Evolutionary conservation across 2,888 invertebrate species (phyloP), one percentile per base, ranked within the genome.

Genomic region (Morpho achilles): DNA sequence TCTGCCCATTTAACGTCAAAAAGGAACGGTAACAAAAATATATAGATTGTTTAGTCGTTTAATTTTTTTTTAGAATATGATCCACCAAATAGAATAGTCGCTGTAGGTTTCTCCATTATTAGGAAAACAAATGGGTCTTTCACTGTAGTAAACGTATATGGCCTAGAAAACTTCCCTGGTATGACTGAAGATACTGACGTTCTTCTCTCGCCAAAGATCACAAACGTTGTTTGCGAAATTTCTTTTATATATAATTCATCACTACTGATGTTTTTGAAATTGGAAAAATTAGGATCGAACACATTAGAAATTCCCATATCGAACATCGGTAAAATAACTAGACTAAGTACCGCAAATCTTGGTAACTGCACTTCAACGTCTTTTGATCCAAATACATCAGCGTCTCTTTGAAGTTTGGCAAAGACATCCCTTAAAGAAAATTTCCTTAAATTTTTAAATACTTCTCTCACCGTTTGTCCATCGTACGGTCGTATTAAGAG

Each of bases 301-400:
- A 94, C 84, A 67, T 95, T 94, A 39, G 75, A 80, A 2, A 95
- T 91, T n/a, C 95, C 95, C 93, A 95, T 92, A 56, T 91, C 79
- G 59, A 88, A 85, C 40, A 95, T 76, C 3, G 93, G 84, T 40
- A 95, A 70, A 1, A 89, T 89, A 4, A 94, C 82, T 74, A 94
- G 93, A 0, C 16, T 93, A 93, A 22, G 85, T 81, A 6, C 93
- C 91, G 46, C 84, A 71, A 94, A 94, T 70, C 91, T 90, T 0
- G 95, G 95, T 46, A 95, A 66, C 66, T 91, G 91, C 0, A 94
- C 91, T 64, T 93, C 92, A 0, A 94, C 91, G 39, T 93, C 92
- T 55, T 93, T 93, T 50, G 92, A 88, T 0, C 91, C 91, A 53
- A 78, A 93, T 3, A 87, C 78, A 5, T 82, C 75, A 2, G 82